Conservation (phyloP, 2,113 vertebrate genomes). For the Thoracochromis brauschi region DNA sequence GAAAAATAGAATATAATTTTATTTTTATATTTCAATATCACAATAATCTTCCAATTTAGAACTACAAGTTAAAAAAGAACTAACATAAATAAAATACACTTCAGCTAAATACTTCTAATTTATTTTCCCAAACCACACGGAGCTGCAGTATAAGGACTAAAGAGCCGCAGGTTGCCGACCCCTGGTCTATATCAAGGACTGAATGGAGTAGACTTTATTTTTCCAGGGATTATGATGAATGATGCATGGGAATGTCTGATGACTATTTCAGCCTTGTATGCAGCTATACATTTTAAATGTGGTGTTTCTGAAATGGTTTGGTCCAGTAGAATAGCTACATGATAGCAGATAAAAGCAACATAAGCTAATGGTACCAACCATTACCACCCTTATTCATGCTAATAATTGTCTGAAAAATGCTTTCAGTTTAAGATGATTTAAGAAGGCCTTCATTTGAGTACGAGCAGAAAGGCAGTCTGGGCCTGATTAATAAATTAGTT, state of each 20-base stretch:
- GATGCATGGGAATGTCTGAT: background rate
- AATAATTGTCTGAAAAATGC: background rate
- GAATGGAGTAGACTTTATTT: background rate
- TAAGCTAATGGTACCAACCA: background rate
- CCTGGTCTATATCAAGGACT: background rate
- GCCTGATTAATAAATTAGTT: background rate
- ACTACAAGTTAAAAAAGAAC: background rate
- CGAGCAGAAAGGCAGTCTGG: background rate
- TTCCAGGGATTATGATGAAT: background rate
- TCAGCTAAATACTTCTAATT: background rate
- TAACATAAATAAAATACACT: background rate
- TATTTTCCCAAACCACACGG: fast-evolving
- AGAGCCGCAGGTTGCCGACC: background rate
- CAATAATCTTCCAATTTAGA: background rate
- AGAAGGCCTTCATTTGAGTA: background rate
- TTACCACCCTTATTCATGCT: background rate
- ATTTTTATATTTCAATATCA: background rate
- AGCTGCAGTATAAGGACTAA: background rate
- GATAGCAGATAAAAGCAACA: background rate
- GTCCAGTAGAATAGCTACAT: background rate
- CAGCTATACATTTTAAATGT: background rate
- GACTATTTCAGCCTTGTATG: background rate
- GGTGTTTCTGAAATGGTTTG: background rate
- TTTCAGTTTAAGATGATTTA: background rate
- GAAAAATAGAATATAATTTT: background rate